Percentiles rank a stretch among this genome's conserved stretches.
These are phyloP conservation scores for Melanerpes formicivorus DNA, from an alignment of 2,113 vertebrate species.

Conservation along the genomic window DNA sequence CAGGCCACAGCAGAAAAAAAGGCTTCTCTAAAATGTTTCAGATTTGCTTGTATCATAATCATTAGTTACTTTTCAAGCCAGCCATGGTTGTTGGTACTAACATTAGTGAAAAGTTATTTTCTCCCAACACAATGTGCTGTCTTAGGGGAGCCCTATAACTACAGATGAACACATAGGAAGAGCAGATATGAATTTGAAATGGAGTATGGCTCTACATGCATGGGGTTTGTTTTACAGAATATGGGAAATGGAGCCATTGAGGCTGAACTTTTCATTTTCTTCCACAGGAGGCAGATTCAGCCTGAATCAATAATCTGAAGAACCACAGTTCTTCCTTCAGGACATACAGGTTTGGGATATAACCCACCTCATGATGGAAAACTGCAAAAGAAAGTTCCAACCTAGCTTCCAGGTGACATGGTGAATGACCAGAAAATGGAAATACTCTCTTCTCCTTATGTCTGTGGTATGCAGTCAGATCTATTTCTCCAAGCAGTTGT, in stretches of 20 bases:
- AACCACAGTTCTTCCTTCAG: background rate
- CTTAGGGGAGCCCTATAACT: background rate
- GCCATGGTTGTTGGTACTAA: background rate
- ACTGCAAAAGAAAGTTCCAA: background rate
- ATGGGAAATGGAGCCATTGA: background rate
- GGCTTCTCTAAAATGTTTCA: background rate
- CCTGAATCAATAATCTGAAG: background rate
- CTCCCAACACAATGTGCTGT: background rate
- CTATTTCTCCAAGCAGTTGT: background rate
- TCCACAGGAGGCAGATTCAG: constrained; percentile 27
- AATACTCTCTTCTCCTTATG: background rate
- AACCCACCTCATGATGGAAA: background rate
- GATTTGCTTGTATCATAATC: background rate
- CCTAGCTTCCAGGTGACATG: background rate
- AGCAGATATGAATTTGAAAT: background rate
- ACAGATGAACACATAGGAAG: background rate
- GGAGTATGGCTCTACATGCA: background rate
- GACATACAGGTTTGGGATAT: background rate
- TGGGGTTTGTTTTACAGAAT: background rate
- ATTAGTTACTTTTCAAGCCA: background rate
- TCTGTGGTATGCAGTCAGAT: background rate
- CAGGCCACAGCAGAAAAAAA: background rate
- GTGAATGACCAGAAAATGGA: background rate
- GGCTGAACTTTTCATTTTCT: background rate
- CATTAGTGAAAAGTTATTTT: background rate